phyloP scores from a whole-genome alignment of 2,888 invertebrate species.

The Drosophila atripex region DNA sequence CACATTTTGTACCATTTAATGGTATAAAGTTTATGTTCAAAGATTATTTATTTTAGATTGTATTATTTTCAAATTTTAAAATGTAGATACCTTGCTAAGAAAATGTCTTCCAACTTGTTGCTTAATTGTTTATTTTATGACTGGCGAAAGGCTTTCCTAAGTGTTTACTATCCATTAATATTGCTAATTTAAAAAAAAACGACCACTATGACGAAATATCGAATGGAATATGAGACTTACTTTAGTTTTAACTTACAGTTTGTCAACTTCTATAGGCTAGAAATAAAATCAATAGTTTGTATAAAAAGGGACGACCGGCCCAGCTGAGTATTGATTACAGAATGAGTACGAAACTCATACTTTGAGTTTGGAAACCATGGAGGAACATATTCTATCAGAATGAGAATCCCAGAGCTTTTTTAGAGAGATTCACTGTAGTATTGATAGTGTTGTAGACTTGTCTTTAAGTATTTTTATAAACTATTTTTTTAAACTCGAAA shows the following conservation, averaged over 20 bases:
- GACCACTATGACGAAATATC: slow-evolving; percentile 3
- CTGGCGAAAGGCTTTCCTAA: background rate
- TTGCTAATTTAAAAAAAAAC: background rate
- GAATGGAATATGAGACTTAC: background rate
- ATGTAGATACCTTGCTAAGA: no score
- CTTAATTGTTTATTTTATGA: slow-evolving; percentile 1
- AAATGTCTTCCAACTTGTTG: slow-evolving; percentile 15
- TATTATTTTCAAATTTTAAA: background rate
- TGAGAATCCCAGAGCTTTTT: slow-evolving; percentile 18
- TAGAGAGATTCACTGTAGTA: slow-evolving; percentile 4
- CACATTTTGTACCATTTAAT: background rate
- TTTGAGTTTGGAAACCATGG: background rate
- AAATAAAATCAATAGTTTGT: slow-evolving; percentile 25
- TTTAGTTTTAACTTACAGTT: background rate
- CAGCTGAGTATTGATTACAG: slow-evolving; percentile 18
- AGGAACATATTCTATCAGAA: slow-evolving; percentile 7
- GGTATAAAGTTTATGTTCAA: background rate
- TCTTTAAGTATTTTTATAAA: background rate
- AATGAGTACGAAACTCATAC: slow-evolving; percentile 7
- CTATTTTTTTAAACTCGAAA: background rate
- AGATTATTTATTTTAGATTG: background rate
- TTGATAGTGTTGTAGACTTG: background rate
- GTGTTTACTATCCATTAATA: background rate
- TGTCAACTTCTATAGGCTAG: background rate
- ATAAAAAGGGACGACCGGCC: background rate